A percentile compares a stretch with the other conserved stretches of the same genome.
These are phyloP conservation scores for Drosophila busckii DNA, from an alignment of 1,140 invertebrate species.

Conservation along the genomic window DNA sequence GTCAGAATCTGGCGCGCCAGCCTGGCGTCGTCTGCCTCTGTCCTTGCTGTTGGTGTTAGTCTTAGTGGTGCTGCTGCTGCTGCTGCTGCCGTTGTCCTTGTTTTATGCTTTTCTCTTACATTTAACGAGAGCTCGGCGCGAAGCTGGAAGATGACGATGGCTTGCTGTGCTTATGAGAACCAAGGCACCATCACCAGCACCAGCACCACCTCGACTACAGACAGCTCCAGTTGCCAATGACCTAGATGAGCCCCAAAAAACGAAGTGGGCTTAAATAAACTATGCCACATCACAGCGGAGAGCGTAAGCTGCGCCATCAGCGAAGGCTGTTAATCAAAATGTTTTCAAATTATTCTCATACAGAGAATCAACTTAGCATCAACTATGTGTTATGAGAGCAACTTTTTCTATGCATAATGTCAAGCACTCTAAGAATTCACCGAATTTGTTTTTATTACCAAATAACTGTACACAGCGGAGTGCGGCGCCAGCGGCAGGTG, in stretches of 20 bases:
- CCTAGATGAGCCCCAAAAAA: too few species aligned
- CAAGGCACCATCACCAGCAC: neutral
- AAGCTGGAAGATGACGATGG: constrained; percentile 4
- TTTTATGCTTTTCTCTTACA: constrained; percentile 17
- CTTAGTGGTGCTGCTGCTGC: constrained; percentile 3
- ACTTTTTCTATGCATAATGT: too few species aligned
- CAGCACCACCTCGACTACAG: neutral
- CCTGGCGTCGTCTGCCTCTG: constrained; percentile 35
- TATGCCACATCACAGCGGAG: too few species aligned
- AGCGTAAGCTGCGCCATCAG: too few species aligned
- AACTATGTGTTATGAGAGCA: too few species aligned
- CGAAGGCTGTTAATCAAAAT: too few species aligned
- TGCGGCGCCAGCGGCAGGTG: neutral
- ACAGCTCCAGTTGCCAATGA: neutral
- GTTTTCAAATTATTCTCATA: too few species aligned
- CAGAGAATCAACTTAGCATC: too few species aligned
- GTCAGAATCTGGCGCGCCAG: constrained; percentile 47
- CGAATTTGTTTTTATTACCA: too few species aligned
- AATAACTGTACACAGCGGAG: too few species aligned
- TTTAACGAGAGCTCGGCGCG: constrained; percentile 19
- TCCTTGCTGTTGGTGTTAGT: neutral
- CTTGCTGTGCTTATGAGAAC: constrained; percentile 4
- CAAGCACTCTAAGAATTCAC: too few species aligned
- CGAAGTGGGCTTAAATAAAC: too few species aligned
- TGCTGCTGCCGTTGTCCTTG: constrained; percentile 12